Conservation (phyloP, 2,888 invertebrate species). For the Drosophila aldrichi region DNA sequence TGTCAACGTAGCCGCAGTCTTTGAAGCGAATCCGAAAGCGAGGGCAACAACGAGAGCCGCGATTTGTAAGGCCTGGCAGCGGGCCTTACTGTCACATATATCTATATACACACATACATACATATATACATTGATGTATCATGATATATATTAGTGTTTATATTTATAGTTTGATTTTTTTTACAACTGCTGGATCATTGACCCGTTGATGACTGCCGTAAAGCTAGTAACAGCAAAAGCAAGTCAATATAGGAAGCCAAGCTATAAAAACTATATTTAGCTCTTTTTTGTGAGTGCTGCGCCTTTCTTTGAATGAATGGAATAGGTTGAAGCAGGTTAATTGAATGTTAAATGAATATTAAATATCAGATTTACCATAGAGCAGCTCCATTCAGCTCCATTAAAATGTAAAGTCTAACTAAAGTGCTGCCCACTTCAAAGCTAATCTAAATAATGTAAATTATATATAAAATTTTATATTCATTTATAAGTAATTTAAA, state of each 20-base stretch:
- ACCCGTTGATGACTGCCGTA: constrained; percentile 39
- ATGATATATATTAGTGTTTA: constrained; percentile 3
- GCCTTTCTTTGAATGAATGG: neutral
- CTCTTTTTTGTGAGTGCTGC: constrained; percentile 4
- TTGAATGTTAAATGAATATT: neutral
- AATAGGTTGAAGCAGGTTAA: neutral
- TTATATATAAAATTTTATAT: neutral
- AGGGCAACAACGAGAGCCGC: constrained; percentile 49
- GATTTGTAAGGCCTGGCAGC: constrained; percentile 11
- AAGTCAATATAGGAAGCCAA: neutral
- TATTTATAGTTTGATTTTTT: neutral
- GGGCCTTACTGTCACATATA: constrained; percentile 20
- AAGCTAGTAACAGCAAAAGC: constrained; percentile 20
- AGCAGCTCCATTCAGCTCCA: neutral
- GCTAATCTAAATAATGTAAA: neutral
- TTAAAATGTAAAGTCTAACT: neutral
- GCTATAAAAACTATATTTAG: constrained; percentile 1
- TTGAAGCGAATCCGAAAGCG: constrained; percentile 59
- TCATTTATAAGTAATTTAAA: too few relatives aligned
- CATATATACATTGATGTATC: neutral
- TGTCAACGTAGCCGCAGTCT: constrained; percentile 11
- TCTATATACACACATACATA: too few relatives aligned
- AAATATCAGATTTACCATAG: too few relatives aligned
- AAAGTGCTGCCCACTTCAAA: neutral
- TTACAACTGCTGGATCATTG: constrained; percentile 64